Conservation (phyloP, 2,797 vertebrate species). For the Onychomys arenicola region DNA sequence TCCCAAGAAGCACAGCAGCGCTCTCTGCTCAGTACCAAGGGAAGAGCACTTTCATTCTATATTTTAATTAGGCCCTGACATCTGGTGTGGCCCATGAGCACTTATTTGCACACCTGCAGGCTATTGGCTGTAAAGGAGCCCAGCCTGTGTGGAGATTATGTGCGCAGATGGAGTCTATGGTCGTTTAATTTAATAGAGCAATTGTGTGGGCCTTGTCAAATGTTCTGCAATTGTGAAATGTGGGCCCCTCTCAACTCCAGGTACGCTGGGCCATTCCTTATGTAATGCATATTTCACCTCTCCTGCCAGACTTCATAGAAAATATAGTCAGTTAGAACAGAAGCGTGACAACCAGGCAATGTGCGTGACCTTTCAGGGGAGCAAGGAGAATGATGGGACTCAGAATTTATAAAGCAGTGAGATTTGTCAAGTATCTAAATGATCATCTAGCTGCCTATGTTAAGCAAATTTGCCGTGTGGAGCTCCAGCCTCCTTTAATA, state of each 20-base stretch:
- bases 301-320: slow-evolving; percentile 65
- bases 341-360: slow-evolving; percentile 39
- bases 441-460: neutral
- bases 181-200: slow-evolving; percentile 75
- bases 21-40: neutral
- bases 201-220: slow-evolving; percentile 67
- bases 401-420: slow-evolving; percentile 60
- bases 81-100: slow-evolving; percentile 70
- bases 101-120: slow-evolving; percentile 81
- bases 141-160: slow-evolving; percentile 63
- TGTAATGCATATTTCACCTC: slow-evolving; percentile 52
- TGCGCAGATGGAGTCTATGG: slow-evolving; percentile 74
- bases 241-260: neutral
- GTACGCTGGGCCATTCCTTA: neutral
- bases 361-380: slow-evolving; percentile 31
- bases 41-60: slow-evolving; percentile 56
- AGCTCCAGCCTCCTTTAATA: neutral
- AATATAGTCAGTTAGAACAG: slow-evolving; percentile 33
- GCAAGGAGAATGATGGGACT: neutral
- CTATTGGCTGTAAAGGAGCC: slow-evolving; percentile 66
- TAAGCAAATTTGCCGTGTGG: neutral
- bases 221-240: slow-evolving; percentile 28
- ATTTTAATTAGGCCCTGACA: slow-evolving; percentile 83
- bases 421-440: slow-evolving; percentile 17
- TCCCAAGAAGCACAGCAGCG: neutral